phyloP scores from a whole-genome alignment of 2,113 vertebrate species.

The Pica pica region DNA sequence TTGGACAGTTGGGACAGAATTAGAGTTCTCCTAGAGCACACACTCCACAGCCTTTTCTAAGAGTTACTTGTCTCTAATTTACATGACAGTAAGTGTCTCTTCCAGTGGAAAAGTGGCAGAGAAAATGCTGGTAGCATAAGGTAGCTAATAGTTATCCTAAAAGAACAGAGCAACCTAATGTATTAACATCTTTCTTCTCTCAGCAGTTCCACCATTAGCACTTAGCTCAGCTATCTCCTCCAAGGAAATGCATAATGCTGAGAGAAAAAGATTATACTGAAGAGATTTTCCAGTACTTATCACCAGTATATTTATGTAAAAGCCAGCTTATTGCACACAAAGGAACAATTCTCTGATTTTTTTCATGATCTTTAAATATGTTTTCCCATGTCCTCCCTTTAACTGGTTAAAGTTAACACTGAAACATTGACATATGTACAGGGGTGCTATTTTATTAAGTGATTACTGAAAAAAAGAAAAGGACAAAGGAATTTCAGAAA shows the following conservation, averaged over 20 bases:
- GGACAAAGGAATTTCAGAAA: neutral
- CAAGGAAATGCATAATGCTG: neutral
- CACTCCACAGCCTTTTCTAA: neutral
- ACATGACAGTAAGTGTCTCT: neutral
- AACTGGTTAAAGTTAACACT: neutral
- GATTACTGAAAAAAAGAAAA: neutral
- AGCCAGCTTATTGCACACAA: neutral
- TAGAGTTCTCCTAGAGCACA: neutral
- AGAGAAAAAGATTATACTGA: neutral
- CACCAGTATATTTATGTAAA: neutral
- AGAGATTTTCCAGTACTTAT: neutral
- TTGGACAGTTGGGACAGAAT: neutral
- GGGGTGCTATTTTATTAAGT: neutral
- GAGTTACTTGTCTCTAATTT: neutral
- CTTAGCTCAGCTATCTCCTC: neutral
- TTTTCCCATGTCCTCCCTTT: neutral
- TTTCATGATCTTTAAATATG: neutral
- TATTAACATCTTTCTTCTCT: neutral
- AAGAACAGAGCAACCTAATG: neutral
- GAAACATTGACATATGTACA: neutral
- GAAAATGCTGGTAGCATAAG: neutral
- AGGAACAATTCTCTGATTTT: neutral
- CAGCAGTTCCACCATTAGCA: neutral
- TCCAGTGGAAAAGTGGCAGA: neutral
- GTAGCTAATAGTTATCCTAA: neutral